Evolutionary conservation across 1,140 invertebrate species (phyloP).

Genomic region (Drosophila pandora): DNA sequence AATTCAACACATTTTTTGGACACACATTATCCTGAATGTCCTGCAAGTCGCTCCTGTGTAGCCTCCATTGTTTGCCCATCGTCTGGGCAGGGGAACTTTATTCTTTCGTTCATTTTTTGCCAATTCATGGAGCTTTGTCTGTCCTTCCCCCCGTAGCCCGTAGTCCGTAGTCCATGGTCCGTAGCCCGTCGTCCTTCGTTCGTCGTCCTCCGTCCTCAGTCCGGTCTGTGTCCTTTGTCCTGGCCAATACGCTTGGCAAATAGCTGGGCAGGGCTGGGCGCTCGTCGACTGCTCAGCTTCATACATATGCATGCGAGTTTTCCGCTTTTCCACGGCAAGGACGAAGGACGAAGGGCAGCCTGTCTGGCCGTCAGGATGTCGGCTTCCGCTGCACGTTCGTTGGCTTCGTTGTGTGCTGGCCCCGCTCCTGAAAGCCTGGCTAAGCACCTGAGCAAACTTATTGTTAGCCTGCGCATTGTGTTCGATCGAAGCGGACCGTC

Average conservation of each 20-base stretch:
- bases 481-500: constrained; percentile 65
- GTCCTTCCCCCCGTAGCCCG: constrained; percentile 4
- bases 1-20: neutral
- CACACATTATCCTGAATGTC: neutral
- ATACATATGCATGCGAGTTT: constrained; percentile 75
- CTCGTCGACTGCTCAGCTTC: constrained; percentile 36
- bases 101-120: constrained; percentile 48
- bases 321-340: constrained; percentile 68
- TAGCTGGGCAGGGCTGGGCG: constrained; percentile 60
- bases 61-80: constrained; percentile 73
- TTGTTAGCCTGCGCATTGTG: constrained; percentile 79
- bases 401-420: constrained; percentile 1
- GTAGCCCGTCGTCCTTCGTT: constrained; percentile 9
- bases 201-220: constrained; percentile 5
- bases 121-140: constrained; percentile 72
- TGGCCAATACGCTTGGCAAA: constrained; percentile 79
- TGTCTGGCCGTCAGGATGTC: constrained; percentile 53
- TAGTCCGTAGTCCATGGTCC: constrained; percentile 16
- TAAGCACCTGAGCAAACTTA: constrained; percentile 82
- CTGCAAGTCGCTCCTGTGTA: constrained; percentile 19
- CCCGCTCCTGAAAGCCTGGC: constrained; percentile 68
- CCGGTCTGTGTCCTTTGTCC: constrained; percentile 37
- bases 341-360: constrained; percentile 13
- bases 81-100: constrained; percentile 58
- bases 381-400: constrained; percentile 62